Evolutionary conservation across 2,888 invertebrate genomes (phyloP).

Genomic region (Octonoba sinensis): DNA sequence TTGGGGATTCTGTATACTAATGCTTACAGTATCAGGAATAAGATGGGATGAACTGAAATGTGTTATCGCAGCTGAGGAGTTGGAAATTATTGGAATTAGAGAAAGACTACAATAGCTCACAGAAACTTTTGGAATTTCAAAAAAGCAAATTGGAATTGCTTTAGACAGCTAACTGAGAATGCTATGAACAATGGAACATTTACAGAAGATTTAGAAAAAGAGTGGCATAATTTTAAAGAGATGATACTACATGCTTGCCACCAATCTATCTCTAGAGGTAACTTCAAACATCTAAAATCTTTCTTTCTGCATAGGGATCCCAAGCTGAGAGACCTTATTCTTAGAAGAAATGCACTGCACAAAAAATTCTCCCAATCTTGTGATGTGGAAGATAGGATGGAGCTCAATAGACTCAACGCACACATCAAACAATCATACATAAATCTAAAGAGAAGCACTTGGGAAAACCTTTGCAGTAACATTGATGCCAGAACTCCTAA

Average conservation of each 20-base stretch:
- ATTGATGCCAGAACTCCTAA: slow-evolving; percentile 22
- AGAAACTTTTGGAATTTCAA: slow-evolving; percentile 18
- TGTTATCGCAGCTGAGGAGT: no score
- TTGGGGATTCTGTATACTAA: no score
- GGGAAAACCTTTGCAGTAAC: slow-evolving; percentile 7
- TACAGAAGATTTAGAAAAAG: slow-evolving; percentile 1
- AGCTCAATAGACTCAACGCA: slow-evolving; percentile 14
- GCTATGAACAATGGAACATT: neutral
- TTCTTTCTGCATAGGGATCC: slow-evolving; percentile 16
- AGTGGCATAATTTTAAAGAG: slow-evolving; percentile 5
- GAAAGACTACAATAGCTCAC: neutral
- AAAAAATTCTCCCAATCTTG: neutral
- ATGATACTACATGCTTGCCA: slow-evolving; percentile 6
- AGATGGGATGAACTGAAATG: no score
- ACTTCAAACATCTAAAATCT: slow-evolving; percentile 24
- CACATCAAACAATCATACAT: slow-evolving; percentile 14
- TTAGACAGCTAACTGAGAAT: slow-evolving; percentile 6
- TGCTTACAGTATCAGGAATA: no score
- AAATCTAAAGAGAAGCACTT: slow-evolving; percentile 4
- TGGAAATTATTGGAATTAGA: no score
- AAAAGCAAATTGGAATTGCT: slow-evolving; percentile 22
- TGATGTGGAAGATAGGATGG: slow-evolving; percentile 3
- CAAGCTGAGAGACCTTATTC: slow-evolving; percentile 6
- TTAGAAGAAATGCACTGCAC: slow-evolving; percentile 13
- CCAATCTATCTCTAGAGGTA: slow-evolving; percentile 24